Evolutionary conservation across 2,113 vertebrate genomes (phyloP).

Genomic region (Lontra canadensis): DNA sequence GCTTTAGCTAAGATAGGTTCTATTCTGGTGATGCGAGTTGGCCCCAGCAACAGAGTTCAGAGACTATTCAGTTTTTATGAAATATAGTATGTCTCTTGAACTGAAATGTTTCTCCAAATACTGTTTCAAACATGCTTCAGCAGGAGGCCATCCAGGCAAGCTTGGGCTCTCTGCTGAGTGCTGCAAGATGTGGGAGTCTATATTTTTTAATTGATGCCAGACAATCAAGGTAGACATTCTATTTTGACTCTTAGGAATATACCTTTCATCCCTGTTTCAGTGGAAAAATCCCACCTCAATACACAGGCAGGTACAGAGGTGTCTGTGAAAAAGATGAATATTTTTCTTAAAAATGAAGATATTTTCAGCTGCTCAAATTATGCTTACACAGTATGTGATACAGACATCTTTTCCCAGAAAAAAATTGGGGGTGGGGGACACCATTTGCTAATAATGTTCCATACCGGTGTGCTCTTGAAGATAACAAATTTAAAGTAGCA

Average conservation of each 20-base stretch:
- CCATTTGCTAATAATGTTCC: not conserved
- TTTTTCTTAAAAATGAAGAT: not conserved
- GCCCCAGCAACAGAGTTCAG: not conserved
- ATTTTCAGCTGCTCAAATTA: not conserved
- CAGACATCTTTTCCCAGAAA: not conserved
- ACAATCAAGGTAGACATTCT: not conserved
- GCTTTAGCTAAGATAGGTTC: not conserved
- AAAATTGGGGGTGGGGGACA: not conserved
- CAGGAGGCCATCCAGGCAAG: not conserved
- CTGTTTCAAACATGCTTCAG: not conserved
- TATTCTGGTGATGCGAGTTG: not conserved
- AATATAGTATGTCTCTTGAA: not conserved
- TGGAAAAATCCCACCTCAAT: not conserved
- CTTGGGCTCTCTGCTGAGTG: not conserved
- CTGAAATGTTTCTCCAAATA: not conserved
- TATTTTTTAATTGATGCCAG: conserved; percentile 23
- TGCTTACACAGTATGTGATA: not conserved
- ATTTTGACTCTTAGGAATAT: conserved; percentile 50
- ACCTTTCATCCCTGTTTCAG: conserved; percentile 25
- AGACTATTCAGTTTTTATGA: not conserved
- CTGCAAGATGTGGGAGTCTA: not conserved
- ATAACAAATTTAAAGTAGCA: not conserved
- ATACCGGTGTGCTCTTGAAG: not conserved
- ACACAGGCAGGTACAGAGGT: not conserved
- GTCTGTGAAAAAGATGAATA: not conserved